Percentiles rank a stretch among this genome's conserved stretches.
These are phyloP conservation scores for Chironex yamaguchii DNA, from an alignment of 30 jellyfish, hydroid and myxozoan genomes.

Conservation along the genomic window DNA sequence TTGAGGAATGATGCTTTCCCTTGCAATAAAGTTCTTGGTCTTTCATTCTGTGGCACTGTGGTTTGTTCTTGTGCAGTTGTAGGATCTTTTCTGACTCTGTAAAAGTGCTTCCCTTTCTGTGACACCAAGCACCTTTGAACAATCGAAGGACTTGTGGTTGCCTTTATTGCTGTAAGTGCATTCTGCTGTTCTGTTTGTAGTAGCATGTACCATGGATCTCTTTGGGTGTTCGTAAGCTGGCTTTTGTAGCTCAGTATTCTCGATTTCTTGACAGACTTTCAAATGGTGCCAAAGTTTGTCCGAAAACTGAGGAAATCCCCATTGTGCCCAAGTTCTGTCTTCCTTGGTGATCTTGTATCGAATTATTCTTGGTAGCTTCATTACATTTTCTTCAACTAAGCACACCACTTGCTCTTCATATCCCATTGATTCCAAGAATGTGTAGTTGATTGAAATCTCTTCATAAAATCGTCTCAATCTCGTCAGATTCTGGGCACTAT, in stretches of 20 bases:
- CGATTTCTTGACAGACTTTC: slow-evolving; percentile 62
- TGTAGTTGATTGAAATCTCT: slow-evolving; percentile 50
- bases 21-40: slow-evolving; percentile 34
- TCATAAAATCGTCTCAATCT: slow-evolving; percentile 56
- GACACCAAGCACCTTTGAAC: slow-evolving; percentile 18
- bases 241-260: slow-evolving; percentile 10
- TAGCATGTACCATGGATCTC: slow-evolving; percentile 14
- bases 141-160: slow-evolving; percentile 49
- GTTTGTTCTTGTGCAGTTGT: slow-evolving; percentile 53
- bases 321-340: slow-evolving; percentile 47
- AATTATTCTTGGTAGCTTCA: slow-evolving; percentile 40
- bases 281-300: slow-evolving; percentile 35
- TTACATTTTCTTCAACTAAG: slow-evolving; percentile 51
- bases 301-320: slow-evolving; percentile 22
- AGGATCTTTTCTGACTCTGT: slow-evolving; percentile 25
- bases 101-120: slow-evolving; percentile 35
- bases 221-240: neutral
- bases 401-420: slow-evolving; percentile 45
- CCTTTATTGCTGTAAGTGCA: slow-evolving; percentile 40
- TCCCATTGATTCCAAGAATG: slow-evolving; percentile 51
- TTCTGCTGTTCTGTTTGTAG: slow-evolving; percentile 35
- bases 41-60: slow-evolving; percentile 35
- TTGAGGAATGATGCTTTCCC: slow-evolving; percentile 48
- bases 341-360: slow-evolving; percentile 57
- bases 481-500: slow-evolving; percentile 41